A percentile compares a stretch with the other conserved stretches of the same genome.
Evolutionary conservation across 2,888 invertebrate species (phyloP).

Genomic region (Rutpela maculata): DNA sequence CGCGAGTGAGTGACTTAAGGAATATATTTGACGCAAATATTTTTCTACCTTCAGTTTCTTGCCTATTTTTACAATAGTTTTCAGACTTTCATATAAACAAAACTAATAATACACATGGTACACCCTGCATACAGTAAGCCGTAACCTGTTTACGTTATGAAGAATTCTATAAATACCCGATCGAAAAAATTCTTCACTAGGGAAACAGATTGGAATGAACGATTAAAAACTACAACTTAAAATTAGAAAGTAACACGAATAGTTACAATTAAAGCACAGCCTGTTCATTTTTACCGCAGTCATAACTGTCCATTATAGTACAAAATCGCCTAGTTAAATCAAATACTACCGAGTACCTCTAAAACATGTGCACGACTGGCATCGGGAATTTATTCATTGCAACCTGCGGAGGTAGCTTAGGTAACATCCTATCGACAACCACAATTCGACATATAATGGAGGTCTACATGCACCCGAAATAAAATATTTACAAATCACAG

Average conservation of each 20-base stretch:
- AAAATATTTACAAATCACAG: conserved; percentile 42
- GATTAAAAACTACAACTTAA: conserved; percentile 61
- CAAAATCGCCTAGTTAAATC: conserved; percentile 43
- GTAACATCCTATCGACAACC: conserved; percentile 37
- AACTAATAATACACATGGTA: conserved; percentile 26
- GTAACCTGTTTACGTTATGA: conserved; percentile 62
- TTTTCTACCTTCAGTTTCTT: conserved; percentile 28
- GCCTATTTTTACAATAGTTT: conserved; percentile 19
- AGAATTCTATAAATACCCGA: conserved; percentile 50
- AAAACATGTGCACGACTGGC: background rate
- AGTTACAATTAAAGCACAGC: conserved; percentile 69
- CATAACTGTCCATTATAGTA: conserved; percentile 52
- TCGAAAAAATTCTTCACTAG: conserved; percentile 47
- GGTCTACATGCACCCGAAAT: conserved; percentile 34
- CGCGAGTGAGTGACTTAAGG: background rate
- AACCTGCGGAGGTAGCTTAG: conserved; percentile 29
- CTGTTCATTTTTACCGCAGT: conserved; percentile 64
- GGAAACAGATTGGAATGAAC: conserved; percentile 69
- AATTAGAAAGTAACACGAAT: conserved; percentile 63
- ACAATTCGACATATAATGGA: conserved; percentile 17
- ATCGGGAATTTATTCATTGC: conserved; percentile 2
- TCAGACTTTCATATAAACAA: conserved; percentile 31
- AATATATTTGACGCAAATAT: conserved; percentile 3
- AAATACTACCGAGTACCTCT: conserved; percentile 35
- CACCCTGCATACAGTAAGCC: conserved; percentile 41